Percentiles rank a stretch among this genome's conserved stretches.
Evolutionary conservation across 2,113 vertebrate species (phyloP).

Genomic region (Nannobrachium achirus): DNA sequence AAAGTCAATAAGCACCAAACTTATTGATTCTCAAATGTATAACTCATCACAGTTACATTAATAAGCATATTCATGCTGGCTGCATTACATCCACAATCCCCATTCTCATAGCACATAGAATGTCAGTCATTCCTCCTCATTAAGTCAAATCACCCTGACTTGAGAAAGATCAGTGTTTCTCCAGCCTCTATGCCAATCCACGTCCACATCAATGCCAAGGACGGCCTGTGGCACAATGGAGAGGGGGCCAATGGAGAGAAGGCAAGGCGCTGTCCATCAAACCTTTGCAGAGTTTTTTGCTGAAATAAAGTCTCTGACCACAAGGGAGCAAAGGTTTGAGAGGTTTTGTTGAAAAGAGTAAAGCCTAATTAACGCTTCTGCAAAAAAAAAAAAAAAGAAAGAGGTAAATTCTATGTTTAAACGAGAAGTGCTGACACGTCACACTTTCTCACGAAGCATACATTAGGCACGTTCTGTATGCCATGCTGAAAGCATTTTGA

Average conservation of each 20-base stretch:
- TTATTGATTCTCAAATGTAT: no score
- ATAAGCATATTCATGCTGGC: conserved; percentile 29
- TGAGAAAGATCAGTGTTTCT: conserved; percentile 60
- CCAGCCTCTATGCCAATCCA: conserved; percentile 64
- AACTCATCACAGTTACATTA: not conserved
- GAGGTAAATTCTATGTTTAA: conserved; percentile 50
- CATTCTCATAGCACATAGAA: conserved; percentile 66
- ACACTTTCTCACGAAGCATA: no score
- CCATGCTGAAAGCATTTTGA: conserved; percentile 7
- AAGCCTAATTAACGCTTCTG: no score
- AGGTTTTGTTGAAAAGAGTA: conserved; percentile 42
- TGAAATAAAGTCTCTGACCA: conserved; percentile 49
- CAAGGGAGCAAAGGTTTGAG: conserved; percentile 60
- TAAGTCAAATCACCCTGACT: conserved; percentile 51
- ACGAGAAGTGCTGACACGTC: no score
- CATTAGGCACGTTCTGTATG: conserved; percentile 31
- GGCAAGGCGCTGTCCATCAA: conserved; percentile 52
- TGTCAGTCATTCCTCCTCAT: conserved; percentile 63
- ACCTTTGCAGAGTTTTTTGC: conserved; percentile 31
- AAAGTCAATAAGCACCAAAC: no score
- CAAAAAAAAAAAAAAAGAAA: not conserved
- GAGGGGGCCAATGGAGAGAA: conserved; percentile 55
- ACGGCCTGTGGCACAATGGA: conserved; percentile 56
- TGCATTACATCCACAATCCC: conserved; percentile 65
- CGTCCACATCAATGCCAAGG: conserved; percentile 63